Evolutionary conservation across 92 coral and sea anemone species (phyloP).

Genomic region (Phenganax stokvisi): DNA sequence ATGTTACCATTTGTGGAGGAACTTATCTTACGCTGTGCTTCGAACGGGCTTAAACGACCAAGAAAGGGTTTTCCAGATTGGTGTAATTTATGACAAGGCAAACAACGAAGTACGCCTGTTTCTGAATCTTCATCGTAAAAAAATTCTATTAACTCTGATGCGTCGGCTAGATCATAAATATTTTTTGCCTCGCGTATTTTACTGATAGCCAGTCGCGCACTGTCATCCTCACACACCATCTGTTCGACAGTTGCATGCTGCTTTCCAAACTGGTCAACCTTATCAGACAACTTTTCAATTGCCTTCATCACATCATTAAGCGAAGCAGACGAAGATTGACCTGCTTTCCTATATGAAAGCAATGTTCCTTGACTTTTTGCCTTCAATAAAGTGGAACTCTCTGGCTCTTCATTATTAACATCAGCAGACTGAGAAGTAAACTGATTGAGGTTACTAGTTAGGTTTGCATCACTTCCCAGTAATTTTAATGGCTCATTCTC

Average conservation of each 20-base stretch:
- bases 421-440: too few relatives aligned
- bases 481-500: too few relatives aligned
- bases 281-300: conserved; percentile 33
- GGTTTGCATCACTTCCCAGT: too few relatives aligned
- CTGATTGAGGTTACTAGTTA: too few relatives aligned
- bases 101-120: conserved; percentile 37
- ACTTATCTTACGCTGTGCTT: conserved; percentile 31
- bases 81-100: conserved; percentile 39
- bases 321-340: not conserved
- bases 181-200: conserved; percentile 40
- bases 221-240: conserved; percentile 37
- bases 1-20: conserved; percentile 29
- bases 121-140: conserved; percentile 45
- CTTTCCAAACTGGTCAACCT: conserved; percentile 32
- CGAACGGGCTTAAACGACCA: conserved; percentile 36
- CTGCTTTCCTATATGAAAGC: not conserved
- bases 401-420: too few relatives aligned
- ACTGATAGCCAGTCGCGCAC: conserved; percentile 22
- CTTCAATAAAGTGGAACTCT: not conserved
- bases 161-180: conserved; percentile 34
- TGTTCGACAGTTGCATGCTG: conserved; percentile 33
- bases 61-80: conserved; percentile 6
- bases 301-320: conserved; percentile 14
- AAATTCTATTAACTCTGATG: conserved; percentile 41
- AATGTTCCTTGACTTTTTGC: not conserved